phyloP scores from a whole-genome alignment of 2,888 invertebrate species.

The Hipparchia semele region DNA sequence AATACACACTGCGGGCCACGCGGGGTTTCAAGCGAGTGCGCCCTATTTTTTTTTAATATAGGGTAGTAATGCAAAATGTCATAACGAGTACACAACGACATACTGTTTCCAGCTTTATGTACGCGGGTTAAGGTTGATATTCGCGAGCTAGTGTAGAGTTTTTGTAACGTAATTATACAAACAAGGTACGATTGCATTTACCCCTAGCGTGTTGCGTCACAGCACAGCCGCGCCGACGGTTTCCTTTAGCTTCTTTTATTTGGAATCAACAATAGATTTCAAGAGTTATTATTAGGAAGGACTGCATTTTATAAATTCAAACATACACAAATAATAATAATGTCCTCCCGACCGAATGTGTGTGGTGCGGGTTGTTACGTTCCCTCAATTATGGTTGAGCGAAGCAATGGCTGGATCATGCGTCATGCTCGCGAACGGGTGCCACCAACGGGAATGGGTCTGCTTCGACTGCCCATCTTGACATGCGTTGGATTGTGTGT shows the following conservation, averaged over 20 bases:
- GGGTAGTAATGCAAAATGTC: conserved; percentile 49
- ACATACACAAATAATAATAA: not conserved
- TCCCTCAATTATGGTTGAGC: too few species aligned
- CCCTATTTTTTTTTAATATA: conserved; percentile 56
- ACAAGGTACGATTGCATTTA: conserved; percentile 53
- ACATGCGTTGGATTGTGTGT: too few species aligned
- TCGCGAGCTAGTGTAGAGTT: conserved; percentile 26
- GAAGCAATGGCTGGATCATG: too few species aligned
- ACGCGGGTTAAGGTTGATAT: conserved; percentile 39
- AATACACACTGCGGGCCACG: conserved; percentile 59
- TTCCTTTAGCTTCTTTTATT: conserved; percentile 37
- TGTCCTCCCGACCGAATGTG: too few species aligned
- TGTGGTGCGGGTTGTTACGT: too few species aligned
- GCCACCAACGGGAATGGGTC: too few species aligned
- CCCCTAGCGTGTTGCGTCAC: conserved; percentile 47
- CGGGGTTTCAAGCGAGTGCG: conserved; percentile 56
- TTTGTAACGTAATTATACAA: conserved; percentile 39
- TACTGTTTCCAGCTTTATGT: conserved; percentile 44
- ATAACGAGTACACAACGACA: conserved; percentile 44
- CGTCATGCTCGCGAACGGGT: too few species aligned
- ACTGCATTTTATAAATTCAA: conserved; percentile 7
- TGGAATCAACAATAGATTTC: conserved; percentile 29
- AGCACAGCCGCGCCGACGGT: conserved; percentile 31
- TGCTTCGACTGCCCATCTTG: too few species aligned
- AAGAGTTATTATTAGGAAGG: conserved; percentile 28